Conservation (phyloP, 2,797 vertebrate genomes). For the Potorous gilbertii region DNA sequence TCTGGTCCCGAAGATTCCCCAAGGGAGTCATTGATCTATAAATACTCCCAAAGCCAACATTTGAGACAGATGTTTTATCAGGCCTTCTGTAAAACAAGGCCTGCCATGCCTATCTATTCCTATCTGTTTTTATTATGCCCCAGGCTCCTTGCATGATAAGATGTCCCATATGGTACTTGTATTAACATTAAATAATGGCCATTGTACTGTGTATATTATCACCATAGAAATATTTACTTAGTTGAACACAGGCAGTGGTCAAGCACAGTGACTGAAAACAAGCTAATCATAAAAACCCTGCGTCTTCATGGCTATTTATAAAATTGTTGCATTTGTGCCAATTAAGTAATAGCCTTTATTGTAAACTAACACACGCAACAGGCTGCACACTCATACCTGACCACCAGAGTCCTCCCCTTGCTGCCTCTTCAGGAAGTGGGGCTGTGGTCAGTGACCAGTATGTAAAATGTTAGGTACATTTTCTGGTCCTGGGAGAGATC, state of each 20-base stretch:
- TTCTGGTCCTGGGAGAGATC: not conserved
- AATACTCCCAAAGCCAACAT: conserved; percentile 33
- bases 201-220: conserved; percentile 66
- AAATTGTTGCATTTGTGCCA: conserved; percentile 57
- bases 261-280: conserved; percentile 54
- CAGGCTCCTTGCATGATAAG: conserved; percentile 62
- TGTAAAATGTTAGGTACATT: not conserved
- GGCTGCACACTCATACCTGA: conserved; percentile 27
- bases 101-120: conserved; percentile 72
- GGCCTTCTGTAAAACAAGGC: conserved; percentile 48
- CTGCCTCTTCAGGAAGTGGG: not conserved
- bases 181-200: conserved; percentile 79
- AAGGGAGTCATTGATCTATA: conserved; percentile 23
- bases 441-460: not conserved
- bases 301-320: conserved; percentile 71
- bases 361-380: conserved; percentile 57
- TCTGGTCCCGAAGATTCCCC: conserved; percentile 29
- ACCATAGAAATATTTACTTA: conserved; percentile 73
- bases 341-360: conserved; percentile 50
- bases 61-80: conserved; percentile 74
- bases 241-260: conserved; percentile 66
- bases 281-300: conserved; percentile 66
- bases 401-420: not conserved
- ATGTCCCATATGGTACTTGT: conserved; percentile 81
- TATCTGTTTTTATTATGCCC: conserved; percentile 61